Percentiles rank a stretch among this genome's conserved stretches.
Evolutionary conservation across 2,797 vertebrate genomes (phyloP).

Genomic region (Onychomys torridus): DNA sequence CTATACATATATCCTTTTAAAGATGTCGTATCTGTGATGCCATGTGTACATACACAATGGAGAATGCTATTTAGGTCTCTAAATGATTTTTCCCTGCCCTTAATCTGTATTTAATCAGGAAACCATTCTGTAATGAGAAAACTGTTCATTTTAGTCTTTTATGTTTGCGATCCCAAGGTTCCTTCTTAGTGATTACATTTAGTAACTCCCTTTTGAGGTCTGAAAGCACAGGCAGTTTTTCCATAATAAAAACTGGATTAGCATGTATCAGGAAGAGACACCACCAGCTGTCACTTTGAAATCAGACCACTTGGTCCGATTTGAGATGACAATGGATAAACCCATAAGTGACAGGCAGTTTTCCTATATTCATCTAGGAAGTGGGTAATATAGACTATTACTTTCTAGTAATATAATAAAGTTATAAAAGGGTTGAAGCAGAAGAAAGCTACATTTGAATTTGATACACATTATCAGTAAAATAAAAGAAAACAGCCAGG

Average conservation of each 20-base stretch:
- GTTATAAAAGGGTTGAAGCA: slow-evolving; percentile 73
- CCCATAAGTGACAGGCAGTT: slow-evolving; percentile 91
- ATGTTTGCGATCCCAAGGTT: slow-evolving; percentile 88
- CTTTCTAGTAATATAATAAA: slow-evolving; percentile 83
- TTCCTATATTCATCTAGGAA: slow-evolving; percentile 89
- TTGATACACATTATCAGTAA: slow-evolving; percentile 76
- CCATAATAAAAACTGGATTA: slow-evolving; percentile 99
- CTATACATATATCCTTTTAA: slow-evolving; percentile 47
- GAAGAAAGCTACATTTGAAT: slow-evolving; percentile 84
- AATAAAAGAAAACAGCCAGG: slow-evolving; percentile 58
- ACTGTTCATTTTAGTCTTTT: slow-evolving; percentile 87
- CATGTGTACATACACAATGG: slow-evolving; percentile 68
- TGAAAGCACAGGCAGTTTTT: slow-evolving; percentile 94
- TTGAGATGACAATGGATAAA: slow-evolving; percentile 93
- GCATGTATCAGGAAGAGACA: slow-evolving; percentile 95
- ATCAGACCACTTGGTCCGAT: slow-evolving; percentile 93
- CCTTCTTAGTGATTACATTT: slow-evolving; percentile 89
- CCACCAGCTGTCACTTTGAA: slow-evolving; percentile 99
- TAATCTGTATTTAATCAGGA: slow-evolving; percentile 87
- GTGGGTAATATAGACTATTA: slow-evolving; percentile 84
- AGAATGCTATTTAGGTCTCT: slow-evolving; percentile 79
- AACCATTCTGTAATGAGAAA: slow-evolving; percentile 86
- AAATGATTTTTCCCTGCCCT: slow-evolving; percentile 82
- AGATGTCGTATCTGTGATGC: slow-evolving; percentile 45
- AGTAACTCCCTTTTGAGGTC: slow-evolving; percentile 92